A percentile compares a stretch with the other conserved stretches of the same genome.
Conservation (phyloP, 2,888 invertebrate species). For the Melanargia galathea region DNA sequence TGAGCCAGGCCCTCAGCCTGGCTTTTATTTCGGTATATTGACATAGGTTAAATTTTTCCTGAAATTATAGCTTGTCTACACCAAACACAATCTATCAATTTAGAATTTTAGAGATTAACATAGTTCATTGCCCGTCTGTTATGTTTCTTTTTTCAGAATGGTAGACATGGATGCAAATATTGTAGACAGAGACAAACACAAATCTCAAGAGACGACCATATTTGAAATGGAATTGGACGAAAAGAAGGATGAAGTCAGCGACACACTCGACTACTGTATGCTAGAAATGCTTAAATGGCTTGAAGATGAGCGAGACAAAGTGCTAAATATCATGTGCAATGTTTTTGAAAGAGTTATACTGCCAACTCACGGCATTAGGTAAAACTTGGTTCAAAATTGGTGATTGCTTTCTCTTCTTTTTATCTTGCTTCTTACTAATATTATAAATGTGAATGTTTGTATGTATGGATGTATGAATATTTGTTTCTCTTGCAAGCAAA, state of each 20-base stretch:
- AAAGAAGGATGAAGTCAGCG: conserved; percentile 70
- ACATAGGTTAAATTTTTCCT: no score
- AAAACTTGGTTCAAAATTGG: no score
- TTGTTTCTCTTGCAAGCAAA: no score
- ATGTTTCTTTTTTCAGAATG: conserved; percentile 81
- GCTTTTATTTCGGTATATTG: no score
- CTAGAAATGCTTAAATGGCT: conserved; percentile 87
- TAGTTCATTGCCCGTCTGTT: no score
- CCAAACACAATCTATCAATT: no score
- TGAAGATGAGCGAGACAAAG: conserved; percentile 82
- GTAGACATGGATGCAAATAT: conserved; percentile 89
- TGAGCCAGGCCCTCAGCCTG: no score
- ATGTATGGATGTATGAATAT: no score
- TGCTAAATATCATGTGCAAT: conserved; percentile 82
- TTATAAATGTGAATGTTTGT: no score
- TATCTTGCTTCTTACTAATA: no score
- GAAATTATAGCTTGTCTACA: no score
- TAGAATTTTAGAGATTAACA: no score
- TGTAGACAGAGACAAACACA: conserved; percentile 69
- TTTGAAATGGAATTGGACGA: conserved; percentile 83
- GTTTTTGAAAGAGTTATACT: conserved; percentile 91
- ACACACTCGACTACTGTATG: conserved; percentile 89
- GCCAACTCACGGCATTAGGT: conserved; percentile 89
- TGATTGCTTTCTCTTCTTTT: conserved; percentile 1
- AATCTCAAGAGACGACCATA: conserved; percentile 68